Conservation (phyloP, 2,888 invertebrate species). For the Drosophila phalerata region DNA sequence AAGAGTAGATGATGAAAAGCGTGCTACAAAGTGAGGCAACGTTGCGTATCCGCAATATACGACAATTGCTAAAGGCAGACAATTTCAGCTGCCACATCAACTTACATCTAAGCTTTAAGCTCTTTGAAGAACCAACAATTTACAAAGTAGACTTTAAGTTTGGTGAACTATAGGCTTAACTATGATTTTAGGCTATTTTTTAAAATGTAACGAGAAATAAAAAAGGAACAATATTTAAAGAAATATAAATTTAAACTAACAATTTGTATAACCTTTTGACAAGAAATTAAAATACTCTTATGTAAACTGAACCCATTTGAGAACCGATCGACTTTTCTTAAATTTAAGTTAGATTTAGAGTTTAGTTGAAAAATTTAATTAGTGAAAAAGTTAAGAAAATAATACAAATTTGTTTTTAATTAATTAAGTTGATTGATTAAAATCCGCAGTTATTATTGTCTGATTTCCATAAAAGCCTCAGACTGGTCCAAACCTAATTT, state of each 20-base stretch:
- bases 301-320: too few species aligned
- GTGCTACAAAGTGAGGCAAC: slow-evolving; percentile 9
- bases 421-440: background rate
- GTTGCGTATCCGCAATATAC: slow-evolving; percentile 53
- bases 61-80: slow-evolving; percentile 10
- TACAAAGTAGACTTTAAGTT: background rate
- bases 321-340: too few species aligned
- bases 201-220: background rate
- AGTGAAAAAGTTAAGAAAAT: too few species aligned
- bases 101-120: slow-evolving; percentile 14
- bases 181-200: background rate
- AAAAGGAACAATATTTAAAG: background rate
- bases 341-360: too few species aligned
- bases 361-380: too few species aligned
- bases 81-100: slow-evolving; percentile 10
- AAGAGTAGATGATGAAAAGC: slow-evolving; percentile 18
- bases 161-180: too few species aligned
- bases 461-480: background rate
- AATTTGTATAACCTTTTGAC: too few species aligned
- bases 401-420: too few species aligned
- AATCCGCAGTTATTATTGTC: background rate
- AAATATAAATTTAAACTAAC: too few species aligned
- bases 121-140: slow-evolving; percentile 9
- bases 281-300: too few species aligned
- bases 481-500: background rate